Conservation (phyloP, 1,140 invertebrate genomes). For the Habropoda laboriosa region DNA sequence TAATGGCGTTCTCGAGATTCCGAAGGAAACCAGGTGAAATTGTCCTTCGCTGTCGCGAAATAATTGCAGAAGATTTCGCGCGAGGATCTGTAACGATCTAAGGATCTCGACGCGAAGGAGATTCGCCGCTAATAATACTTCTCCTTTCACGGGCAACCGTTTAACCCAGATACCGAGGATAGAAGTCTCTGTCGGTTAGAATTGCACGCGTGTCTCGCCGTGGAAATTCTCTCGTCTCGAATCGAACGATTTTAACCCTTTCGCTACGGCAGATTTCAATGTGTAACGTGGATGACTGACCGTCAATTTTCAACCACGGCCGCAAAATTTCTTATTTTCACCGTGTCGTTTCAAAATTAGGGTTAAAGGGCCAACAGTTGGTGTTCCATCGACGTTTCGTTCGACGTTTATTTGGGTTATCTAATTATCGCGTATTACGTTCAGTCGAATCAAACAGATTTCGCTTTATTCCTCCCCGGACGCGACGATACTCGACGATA, state of each 20-base stretch:
- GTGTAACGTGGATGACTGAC: no score
- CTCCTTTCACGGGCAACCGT: conserved; percentile 43
- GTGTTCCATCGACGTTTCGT: conserved; percentile 29
- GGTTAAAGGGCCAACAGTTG: no score
- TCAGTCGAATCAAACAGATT: conserved; percentile 28
- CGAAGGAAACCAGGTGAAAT: conserved; percentile 32
- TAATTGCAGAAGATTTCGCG: conserved; percentile 17
- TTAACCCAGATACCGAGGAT: conserved; percentile 58
- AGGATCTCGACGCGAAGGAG: conserved; percentile 37
- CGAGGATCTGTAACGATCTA: conserved; percentile 21
- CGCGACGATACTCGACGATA: not conserved
- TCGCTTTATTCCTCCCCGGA: not conserved
- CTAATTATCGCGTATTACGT: conserved; percentile 15
- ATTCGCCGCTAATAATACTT: conserved; percentile 41
- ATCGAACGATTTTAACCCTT: no score
- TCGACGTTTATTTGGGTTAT: conserved; percentile 21
- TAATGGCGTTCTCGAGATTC: conserved; percentile 1
- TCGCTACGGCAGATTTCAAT: no score
- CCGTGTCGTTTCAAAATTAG: no score
- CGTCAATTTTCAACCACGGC: no score
- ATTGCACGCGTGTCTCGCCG: not conserved
- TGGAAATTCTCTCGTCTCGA: conserved; percentile 45
- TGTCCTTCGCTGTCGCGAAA: conserved; percentile 15
- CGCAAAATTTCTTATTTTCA: no score
- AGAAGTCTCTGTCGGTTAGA: no score